phyloP scores from a whole-genome alignment of 2,888 invertebrate genomes.

The Eurois occulta region DNA sequence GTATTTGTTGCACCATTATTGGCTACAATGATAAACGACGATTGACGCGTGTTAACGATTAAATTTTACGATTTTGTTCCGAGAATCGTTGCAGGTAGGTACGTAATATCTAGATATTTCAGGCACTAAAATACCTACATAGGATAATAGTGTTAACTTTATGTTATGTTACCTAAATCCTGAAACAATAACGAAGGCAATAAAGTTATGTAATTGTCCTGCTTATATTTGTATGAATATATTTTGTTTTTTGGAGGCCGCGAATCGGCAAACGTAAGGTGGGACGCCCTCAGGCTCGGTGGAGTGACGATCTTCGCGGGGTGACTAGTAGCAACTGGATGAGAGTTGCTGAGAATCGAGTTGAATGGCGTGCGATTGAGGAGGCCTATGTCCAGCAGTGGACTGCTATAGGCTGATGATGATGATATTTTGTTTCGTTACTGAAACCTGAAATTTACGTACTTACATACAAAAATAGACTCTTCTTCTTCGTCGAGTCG shows the following conservation, averaged over 20 bases:
- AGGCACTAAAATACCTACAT: slow-evolving; percentile 21
- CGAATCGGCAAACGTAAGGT: no score
- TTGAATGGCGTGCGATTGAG: no score
- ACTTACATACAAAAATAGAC: not conserved
- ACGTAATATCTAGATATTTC: slow-evolving; percentile 26
- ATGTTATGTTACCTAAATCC: slow-evolving; percentile 16
- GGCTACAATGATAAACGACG: slow-evolving; percentile 24
- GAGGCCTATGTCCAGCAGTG: no score
- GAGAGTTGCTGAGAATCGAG: no score
- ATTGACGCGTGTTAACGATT: slow-evolving; percentile 35
- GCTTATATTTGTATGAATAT: not conserved
- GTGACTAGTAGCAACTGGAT: no score
- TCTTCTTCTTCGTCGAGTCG: no score
- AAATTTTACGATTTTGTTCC: slow-evolving; percentile 38
- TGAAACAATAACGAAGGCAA: slow-evolving; percentile 24
- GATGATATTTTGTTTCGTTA: slow-evolving; percentile 6
- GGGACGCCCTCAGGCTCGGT: no score
- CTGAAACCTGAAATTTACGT: not conserved
- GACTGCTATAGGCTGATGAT: no score
- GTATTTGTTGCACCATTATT: slow-evolving; percentile 28
- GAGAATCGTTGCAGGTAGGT: slow-evolving; percentile 26
- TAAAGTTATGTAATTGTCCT: slow-evolving; percentile 16
- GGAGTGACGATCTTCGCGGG: no score
- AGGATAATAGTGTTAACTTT: slow-evolving; percentile 26
- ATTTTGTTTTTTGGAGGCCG: no score